Evolutionary conservation across 2,888 invertebrate species (phyloP).

Genomic region (Crioceris asparagi): DNA sequence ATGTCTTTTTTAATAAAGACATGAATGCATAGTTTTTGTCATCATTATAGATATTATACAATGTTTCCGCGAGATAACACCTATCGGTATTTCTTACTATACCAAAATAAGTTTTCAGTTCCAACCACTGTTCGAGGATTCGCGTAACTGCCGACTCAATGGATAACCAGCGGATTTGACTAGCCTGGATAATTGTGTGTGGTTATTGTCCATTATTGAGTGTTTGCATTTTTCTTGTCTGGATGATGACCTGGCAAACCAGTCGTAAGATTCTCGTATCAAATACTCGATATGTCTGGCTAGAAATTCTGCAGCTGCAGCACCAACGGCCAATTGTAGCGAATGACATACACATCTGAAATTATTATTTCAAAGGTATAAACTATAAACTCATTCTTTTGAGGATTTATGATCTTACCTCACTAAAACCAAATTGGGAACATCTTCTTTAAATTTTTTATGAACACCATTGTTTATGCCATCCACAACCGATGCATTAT

Average conservation of each 20-base stretch:
- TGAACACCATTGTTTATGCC: background rate
- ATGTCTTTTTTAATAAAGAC: too few species aligned
- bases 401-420: too few species aligned
- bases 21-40: too few species aligned
- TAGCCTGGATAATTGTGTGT: background rate
- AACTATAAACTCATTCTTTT: too few species aligned
- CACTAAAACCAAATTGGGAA: constrained; percentile 1
- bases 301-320: background rate
- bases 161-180: background rate
- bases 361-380: too few species aligned
- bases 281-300: background rate
- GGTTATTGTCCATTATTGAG: background rate
- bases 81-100: too few species aligned
- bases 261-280: background rate
- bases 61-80: too few species aligned
- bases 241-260: background rate
- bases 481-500: background rate
- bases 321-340: background rate
- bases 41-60: too few species aligned
- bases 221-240: background rate
- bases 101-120: too few species aligned
- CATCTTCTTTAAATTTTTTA: background rate
- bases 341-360: constrained; percentile 1
- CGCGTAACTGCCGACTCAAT: constrained; percentile 1
- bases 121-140: too few species aligned